Conservation (phyloP, 1,140 invertebrate species). For the Pseudomyrmex flavicornis region DNA sequence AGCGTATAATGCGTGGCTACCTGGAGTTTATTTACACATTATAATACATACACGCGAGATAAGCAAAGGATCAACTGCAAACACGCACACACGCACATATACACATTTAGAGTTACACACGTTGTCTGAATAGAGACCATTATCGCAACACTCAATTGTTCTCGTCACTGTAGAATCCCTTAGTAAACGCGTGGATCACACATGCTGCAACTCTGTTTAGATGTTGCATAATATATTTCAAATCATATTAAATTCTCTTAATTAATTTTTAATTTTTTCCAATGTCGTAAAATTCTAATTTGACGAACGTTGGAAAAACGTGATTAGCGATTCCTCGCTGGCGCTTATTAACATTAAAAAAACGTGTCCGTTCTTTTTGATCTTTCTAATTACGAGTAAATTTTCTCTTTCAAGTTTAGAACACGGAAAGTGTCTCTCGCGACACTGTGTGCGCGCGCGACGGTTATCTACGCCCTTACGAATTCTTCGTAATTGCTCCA, state of each 20-base stretch:
- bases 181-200: neutral
- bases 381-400: conserved; percentile 39
- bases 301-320: neutral
- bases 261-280: neutral
- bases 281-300: neutral
- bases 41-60: neutral
- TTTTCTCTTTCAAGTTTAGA: conserved; percentile 24
- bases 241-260: no score
- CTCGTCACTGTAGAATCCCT: neutral
- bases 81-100: neutral
- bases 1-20: neutral
- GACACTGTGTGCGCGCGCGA: neutral
- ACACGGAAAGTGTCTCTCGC: conserved; percentile 5
- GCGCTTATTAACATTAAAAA: neutral
- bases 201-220: no score
- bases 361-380: neutral
- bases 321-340: neutral
- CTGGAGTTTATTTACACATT: conserved; percentile 15
- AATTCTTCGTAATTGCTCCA: conserved; percentile 50
- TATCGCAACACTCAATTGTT: conserved; percentile 16
- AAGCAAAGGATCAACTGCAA: conserved; percentile 28
- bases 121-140: conserved; percentile 24
- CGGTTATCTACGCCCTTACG: conserved; percentile 34
- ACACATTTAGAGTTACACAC: conserved; percentile 17
- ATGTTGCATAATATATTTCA: no score